These are phyloP conservation scores for Cheilosia impressa DNA, from an alignment of 2,888 invertebrate species.

Conservation along the genomic window DNA sequence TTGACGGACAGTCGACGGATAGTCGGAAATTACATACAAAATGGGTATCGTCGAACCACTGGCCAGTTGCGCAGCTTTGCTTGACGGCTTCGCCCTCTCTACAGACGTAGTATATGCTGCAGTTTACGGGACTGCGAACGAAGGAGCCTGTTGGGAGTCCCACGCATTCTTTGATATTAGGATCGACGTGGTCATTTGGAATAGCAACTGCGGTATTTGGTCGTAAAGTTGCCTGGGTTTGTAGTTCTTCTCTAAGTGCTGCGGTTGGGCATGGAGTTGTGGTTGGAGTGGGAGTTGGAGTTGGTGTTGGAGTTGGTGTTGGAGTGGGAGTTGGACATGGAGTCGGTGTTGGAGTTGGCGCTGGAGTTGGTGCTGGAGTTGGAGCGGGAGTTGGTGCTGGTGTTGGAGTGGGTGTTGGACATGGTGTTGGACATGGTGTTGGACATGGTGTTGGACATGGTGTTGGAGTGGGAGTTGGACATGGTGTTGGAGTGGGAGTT, in stretches of 20 bases:
- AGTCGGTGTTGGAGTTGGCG: neutral
- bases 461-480: neutral
- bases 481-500: neutral
- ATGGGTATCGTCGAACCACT: conserved; percentile 60
- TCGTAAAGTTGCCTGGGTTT: neutral
- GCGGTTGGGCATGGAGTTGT: neutral
- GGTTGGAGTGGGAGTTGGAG: conserved; percentile 2
- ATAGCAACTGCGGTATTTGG: neutral
- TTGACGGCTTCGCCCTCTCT: conserved; percentile 32
- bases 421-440: neutral
- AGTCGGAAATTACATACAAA: conserved; percentile 58
- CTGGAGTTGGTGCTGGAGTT: neutral
- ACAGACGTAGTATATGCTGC: conserved; percentile 53
- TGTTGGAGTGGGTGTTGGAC: neutral
- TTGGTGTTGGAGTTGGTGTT: conserved; percentile 19
- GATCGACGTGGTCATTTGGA: neutral
- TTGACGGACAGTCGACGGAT: neutral
- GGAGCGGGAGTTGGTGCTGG: neutral
- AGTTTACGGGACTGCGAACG: conserved; percentile 13
- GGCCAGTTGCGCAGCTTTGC: conserved; percentile 39
- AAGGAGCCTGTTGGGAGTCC: neutral
- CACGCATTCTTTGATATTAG: neutral
- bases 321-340: neutral
- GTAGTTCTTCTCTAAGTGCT: neutral
- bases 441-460: neutral